Conservation (phyloP, 2,113 vertebrate genomes). For the Eulacestoma nigropectus region DNA sequence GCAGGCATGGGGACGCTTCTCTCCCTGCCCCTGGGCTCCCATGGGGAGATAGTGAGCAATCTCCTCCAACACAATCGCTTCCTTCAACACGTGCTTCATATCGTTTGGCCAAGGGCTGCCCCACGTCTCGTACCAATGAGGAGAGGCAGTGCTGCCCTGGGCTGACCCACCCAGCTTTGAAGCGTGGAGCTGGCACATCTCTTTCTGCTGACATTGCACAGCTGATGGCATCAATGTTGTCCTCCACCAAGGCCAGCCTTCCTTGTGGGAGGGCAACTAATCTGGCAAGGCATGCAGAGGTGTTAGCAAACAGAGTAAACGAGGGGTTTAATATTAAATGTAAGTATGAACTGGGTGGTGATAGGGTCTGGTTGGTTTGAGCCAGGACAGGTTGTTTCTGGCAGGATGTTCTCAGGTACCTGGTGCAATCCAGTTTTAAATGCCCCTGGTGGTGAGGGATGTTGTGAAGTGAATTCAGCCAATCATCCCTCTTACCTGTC, state of each 20-base stretch:
- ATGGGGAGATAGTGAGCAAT: not conserved
- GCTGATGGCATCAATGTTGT: not conserved
- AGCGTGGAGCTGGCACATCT: not conserved
- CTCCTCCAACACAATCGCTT: not conserved
- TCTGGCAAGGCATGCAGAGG: not conserved
- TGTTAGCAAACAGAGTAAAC: not conserved
- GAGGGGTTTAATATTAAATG: not conserved
- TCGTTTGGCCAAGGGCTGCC: not conserved
- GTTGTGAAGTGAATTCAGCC: not conserved
- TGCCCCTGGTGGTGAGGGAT: not conserved
- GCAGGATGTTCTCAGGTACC: not conserved
- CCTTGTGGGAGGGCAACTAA: not conserved
- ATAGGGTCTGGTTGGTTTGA: not conserved
- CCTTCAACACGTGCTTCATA: not conserved
- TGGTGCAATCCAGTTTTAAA: not conserved
- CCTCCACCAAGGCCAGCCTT: not conserved
- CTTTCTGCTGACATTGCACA: not conserved
- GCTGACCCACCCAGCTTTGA: not conserved
- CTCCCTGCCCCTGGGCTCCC: constrained; percentile 17
- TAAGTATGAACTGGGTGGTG: not conserved
- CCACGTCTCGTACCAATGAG: not conserved
- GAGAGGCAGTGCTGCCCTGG: not conserved
- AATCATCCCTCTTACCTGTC: not conserved
- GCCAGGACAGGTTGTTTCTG: not conserved
- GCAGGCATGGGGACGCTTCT: constrained; percentile 25